Evolutionary conservation across 2,797 vertebrate genomes (phyloP), one percentile per base, ranked within the genome.

Genomic region (Champsocephalus gunnari): DNA sequence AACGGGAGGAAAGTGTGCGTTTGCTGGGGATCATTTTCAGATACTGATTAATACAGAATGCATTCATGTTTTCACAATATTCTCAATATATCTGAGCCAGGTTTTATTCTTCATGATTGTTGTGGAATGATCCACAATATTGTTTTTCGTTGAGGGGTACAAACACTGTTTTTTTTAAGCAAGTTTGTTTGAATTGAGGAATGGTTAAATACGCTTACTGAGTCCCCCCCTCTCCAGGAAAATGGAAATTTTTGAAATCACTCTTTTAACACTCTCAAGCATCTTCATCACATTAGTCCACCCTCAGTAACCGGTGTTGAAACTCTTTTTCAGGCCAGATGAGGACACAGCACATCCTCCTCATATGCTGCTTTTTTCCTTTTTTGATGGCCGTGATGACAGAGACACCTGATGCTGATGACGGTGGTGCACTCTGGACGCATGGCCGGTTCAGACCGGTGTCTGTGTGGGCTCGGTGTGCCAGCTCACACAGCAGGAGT

Each of bases 401-500:
- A 21, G 54, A 58, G 70, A 88, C 84, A 88, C 78, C 84, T 87
- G 85, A 89, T 67, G 79, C 51, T 9, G 69, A 10, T 57, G 83
- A 83, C 73, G 61, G 58, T 1, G 51, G 12, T 3, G 57, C 66
- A 8, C 65, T 68, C 80, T 32, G 89, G 86, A 85, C 88, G 59
- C 70, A 48, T 69, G 92, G 87, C 90, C 88, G 84, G 78, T 80
- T 83, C 12, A 79, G 77, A 67, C 80, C 79, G 85, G 83, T 2
- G 83, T 68, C 66, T 82, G 82, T 60, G 87, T 89, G 89, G 87
- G 88, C 83, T 67, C 47, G 24, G 62, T 60, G 73, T 84, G 92
- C 93, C 95, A 93, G 88, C 86, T 86, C 74, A 68, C 88, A 34
- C 93, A 93, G 94, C 88, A 67, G 92, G 92, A 91, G 92, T 82